Evolutionary conservation across 2,113 vertebrate species (phyloP).

Genomic region (Lepus timidus): DNA sequence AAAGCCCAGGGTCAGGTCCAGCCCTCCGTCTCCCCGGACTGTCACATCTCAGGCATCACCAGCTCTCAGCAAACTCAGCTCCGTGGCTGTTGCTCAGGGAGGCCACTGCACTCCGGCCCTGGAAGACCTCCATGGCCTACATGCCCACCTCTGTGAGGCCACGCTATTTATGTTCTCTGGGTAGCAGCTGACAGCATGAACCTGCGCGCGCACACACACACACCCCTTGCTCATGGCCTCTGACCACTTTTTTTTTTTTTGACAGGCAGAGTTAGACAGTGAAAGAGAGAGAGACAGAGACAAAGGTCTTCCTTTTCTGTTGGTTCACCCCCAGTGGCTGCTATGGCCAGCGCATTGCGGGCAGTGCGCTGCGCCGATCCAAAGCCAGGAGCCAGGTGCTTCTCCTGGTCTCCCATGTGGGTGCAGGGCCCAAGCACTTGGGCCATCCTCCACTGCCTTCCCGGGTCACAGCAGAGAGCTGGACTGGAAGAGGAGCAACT

Average conservation of each 20-base stretch:
- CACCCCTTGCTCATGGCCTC: neutral
- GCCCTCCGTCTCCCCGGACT: neutral
- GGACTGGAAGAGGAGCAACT: too few relatives aligned
- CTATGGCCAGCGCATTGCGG: too few relatives aligned
- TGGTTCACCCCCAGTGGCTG: too few relatives aligned
- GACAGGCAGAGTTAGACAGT: too few relatives aligned
- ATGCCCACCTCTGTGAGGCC: neutral
- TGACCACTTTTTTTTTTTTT: neutral
- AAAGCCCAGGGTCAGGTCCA: neutral
- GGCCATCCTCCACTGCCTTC: too few relatives aligned
- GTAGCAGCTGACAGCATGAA: neutral
- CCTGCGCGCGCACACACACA: neutral
- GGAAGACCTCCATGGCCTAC: neutral
- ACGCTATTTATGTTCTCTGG: neutral
- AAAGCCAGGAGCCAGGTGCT: too few relatives aligned
- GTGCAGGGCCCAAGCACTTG: too few relatives aligned
- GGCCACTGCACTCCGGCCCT: neutral
- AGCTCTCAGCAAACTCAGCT: neutral
- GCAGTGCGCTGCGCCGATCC: too few relatives aligned
- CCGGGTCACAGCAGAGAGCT: too few relatives aligned
- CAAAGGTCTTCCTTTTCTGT: too few relatives aligned
- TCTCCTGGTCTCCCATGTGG: too few relatives aligned
- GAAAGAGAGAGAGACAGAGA: too few relatives aligned
- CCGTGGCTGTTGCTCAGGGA: fast-evolving
- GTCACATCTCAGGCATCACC: neutral